Evolutionary conservation across 2,797 vertebrate species (phyloP), one percentile per base, ranked within the genome.

Genomic region (Pangasius sanitwongsei): DNA sequence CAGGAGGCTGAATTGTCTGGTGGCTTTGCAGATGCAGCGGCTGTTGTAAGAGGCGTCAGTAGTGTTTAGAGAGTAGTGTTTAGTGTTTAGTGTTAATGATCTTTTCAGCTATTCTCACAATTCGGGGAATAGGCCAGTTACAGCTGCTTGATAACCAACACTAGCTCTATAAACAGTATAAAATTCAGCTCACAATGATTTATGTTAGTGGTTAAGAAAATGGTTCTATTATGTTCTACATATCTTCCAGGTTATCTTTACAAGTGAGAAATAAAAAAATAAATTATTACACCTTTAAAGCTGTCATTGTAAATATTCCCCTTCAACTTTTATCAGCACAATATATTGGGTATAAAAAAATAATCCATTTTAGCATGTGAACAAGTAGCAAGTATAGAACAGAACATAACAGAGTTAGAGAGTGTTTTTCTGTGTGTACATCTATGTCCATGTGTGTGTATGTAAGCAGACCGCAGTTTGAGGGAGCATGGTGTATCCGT

Each of bases 401-500:
- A 50, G 13, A 48, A 78, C 12, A 77, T 7, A 53, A 20, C 53
- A 37, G 18, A 37, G 28, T 50, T 77, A 28, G 3, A 44, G 41
- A 11, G 44, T 75, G 74, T 48, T 28, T 48, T 25, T 70, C 28
- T 83, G 57, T 83, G 80, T 82, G 34, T 65, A 6, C 25, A 6
- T 67, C 28, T 67, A 7, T 69, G 65, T 50, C 13, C 59, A 53
- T 61, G 18, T 82, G 55, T 82, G 41, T 65, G 11, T 77, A 13
- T 85, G 44, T 55, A 63, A 70, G 53, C 92, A 97, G 96, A 97
- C 92, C 89, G 94, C 86, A 95, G 95, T 87, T 84, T 96, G 74
- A 93, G 93, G 90, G 95, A 96, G 87, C 92, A 96, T 1, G 95
- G 96, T 37, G 28, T 82, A 72, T 96, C 96, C 0, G 92, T 97